Evolutionary conservation across 2,888 invertebrate species (phyloP), one percentile per base, ranked within the genome.

Genomic region (Tuberolachnus salignus): DNA sequence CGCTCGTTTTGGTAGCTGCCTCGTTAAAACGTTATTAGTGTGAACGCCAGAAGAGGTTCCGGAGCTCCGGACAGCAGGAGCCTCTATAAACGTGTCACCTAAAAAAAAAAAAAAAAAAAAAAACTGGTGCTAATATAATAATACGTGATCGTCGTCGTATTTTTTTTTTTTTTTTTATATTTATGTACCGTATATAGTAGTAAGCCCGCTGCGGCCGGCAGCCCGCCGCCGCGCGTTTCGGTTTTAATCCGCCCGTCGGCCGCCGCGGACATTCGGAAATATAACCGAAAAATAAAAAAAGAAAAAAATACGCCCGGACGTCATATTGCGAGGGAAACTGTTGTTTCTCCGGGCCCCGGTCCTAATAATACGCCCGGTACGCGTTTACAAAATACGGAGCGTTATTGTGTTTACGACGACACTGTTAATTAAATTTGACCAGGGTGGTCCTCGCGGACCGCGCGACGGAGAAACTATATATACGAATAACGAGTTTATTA

Each of bases 91-190:
- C 75, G 75, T 78, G 75, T 78, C 75, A 67, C 67, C 67, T 59
- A 49, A 34, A 34, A 34, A 4, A 34, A 34, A 34, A 34, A 34
- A 34, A 4, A 34, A 34, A 34, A 34, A 34, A 34, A 34, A 34
- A 34, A 78, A 78, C 75, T 59, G 75, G 75, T 78, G 75, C 75
- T 67, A 78, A 78, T 78, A 78, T 67, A 78, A 67, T 59, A 34
- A 3, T 3, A 34, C 34, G n/a, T n/a, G 34, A 67, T 78, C 66
- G 55, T 34, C 34, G 34, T 34, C 34, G 34, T 34, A 34, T 4
- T 34, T 34, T 34, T 34, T 34, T 4, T 34, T 4, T 34, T 6
- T 4, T 34, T 34, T 34, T 34, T 34, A 34, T 34, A 34, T 34
- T 6, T 34, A 34, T 34, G 6, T 6, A 6, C 34, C 34, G 34